Conservation (phyloP, 2,888 invertebrate genomes). For the Drosophila incognita region DNA sequence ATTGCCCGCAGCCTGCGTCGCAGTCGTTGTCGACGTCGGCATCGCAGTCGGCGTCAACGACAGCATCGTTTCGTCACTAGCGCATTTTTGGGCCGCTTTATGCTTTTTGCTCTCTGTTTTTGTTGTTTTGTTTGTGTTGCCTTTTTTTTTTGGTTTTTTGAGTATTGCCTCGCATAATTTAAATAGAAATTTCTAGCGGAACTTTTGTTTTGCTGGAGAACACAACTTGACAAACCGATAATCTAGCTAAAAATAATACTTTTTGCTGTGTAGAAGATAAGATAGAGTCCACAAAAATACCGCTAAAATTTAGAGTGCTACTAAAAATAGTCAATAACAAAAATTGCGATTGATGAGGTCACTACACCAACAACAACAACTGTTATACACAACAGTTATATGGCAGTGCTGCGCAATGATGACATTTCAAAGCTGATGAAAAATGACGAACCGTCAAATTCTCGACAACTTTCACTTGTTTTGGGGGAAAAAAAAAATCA, state of each 20-base stretch:
- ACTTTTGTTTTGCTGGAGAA: constrained; percentile 14
- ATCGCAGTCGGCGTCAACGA: constrained; percentile 3
- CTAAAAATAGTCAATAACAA: constrained; percentile 38
- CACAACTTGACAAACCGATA: constrained; percentile 17
- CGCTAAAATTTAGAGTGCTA: constrained; percentile 3
- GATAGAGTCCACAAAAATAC: constrained; percentile 38
- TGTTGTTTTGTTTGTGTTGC: constrained; percentile 18
- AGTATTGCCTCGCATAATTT: constrained; percentile 46
- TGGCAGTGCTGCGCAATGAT: neutral
- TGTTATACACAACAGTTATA: constrained; percentile 13
- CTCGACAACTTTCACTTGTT: constrained; percentile 41
- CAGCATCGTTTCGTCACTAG: constrained; percentile 59
- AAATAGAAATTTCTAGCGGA: constrained; percentile 42
- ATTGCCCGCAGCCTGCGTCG: constrained; percentile 22
- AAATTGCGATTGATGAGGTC: constrained; percentile 29
- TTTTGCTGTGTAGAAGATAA: constrained; percentile 24
- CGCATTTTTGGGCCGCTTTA: constrained; percentile 35
- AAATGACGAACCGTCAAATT: constrained; percentile 12
- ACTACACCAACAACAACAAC: constrained; percentile 5
- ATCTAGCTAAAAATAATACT: constrained; percentile 41
- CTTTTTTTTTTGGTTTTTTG: constrained; percentile 16
- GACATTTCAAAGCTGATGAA: neutral
- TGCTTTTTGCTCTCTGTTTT: constrained; percentile 9
- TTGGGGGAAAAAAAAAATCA: neutral
- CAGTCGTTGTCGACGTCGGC: constrained; percentile 6